Percentiles rank a stretch among this genome's conserved stretches.
Evolutionary conservation across 2,888 invertebrate genomes (phyloP).

Genomic region (Rhodophaea formosa): DNA sequence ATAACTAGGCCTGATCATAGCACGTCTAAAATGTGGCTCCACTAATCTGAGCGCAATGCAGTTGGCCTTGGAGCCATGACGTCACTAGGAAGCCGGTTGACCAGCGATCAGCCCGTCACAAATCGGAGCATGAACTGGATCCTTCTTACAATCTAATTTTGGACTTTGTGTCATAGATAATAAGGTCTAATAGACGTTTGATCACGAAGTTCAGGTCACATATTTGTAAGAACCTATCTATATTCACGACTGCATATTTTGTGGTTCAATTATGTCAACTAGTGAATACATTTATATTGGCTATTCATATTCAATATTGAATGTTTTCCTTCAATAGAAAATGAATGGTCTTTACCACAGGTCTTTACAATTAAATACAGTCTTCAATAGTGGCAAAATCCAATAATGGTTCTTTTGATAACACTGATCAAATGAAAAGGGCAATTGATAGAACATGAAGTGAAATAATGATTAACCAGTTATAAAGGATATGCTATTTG

Average conservation of each 20-base stretch:
- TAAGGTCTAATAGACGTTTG: not conserved
- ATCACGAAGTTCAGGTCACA: conserved; percentile 16
- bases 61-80: conserved; percentile 47
- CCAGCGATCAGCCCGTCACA: conserved; percentile 43
- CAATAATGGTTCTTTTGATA: too few species aligned
- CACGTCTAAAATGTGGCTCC: conserved; percentile 16
- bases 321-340: not conserved
- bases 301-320: not conserved
- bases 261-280: conserved; percentile 14
- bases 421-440: too few species aligned
- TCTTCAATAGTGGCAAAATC: too few species aligned
- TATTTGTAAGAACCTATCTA: conserved; percentile 14
- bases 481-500: too few species aligned
- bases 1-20: conserved; percentile 10
- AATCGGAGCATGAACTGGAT: conserved; percentile 41
- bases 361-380: too few species aligned
- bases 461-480: too few species aligned
- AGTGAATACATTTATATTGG: conserved; percentile 20
- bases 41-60: conserved; percentile 42
- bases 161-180: conserved; percentile 2
- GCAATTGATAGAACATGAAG: too few species aligned
- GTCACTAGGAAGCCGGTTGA: conserved; percentile 54
- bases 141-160: conserved; percentile 22
- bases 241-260: conserved; percentile 12
- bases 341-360: not conserved